A percentile compares a stretch with the other conserved stretches of the same genome.
phyloP scores from a whole-genome alignment of 2,113 vertebrate genomes.

The Spermophilus dauricus region DNA sequence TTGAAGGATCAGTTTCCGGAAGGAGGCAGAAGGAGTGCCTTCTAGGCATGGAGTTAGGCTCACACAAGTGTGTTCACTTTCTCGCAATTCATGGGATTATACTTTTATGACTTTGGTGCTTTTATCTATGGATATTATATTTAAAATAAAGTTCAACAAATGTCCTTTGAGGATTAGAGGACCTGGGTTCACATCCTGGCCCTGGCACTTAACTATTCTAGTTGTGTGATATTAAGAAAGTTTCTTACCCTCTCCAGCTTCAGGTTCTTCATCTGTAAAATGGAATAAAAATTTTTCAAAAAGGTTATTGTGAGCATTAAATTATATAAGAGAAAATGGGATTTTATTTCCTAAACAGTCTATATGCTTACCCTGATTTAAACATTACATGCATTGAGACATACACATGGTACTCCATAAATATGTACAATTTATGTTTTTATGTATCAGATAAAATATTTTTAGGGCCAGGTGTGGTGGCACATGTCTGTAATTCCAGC shows the following conservation, averaged over 20 bases:
- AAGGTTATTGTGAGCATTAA: slow-evolving; percentile 2
- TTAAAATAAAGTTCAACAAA: neutral
- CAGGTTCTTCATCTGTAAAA: slow-evolving; percentile 16
- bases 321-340: neutral
- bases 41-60: neutral
- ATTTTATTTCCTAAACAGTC: slow-evolving; percentile 8
- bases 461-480: too few relatives aligned
- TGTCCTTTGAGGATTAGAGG: neutral
- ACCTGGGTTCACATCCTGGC: neutral
- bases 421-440: neutral
- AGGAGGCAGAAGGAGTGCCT: neutral
- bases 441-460: neutral
- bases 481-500: too few relatives aligned
- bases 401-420: neutral
- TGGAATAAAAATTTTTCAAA: neutral
- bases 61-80: neutral
- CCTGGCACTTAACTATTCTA: neutral
- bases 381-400: neutral
- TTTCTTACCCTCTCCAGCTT: neutral
- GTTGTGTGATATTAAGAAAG: neutral
- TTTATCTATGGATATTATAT: neutral
- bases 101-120: neutral
- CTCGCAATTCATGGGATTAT: neutral
- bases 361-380: neutral
- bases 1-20: neutral